These are phyloP conservation scores for Syngnathus acus DNA, from an alignment of 2,797 vertebrate species.

Conservation along the genomic window DNA sequence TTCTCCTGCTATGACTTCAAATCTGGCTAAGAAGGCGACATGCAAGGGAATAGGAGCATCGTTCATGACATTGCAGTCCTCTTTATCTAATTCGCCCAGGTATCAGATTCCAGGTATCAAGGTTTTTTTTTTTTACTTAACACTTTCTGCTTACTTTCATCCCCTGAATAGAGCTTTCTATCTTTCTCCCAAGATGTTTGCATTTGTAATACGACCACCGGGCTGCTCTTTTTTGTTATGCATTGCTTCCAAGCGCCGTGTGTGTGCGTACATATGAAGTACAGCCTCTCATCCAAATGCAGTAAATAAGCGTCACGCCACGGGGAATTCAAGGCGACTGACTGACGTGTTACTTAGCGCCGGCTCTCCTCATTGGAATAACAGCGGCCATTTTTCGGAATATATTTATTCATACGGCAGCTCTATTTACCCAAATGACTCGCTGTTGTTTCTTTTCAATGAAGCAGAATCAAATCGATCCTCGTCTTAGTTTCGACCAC, in stretches of 20 bases:
- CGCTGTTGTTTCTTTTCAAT: neutral
- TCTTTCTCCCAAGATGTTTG: conserved; percentile 52
- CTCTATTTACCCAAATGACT: neutral
- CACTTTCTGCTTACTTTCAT: conserved; percentile 49
- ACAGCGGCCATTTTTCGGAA: neutral
- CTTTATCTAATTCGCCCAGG: conserved; percentile 16
- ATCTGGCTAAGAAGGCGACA: conserved; percentile 67
- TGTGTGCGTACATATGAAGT: conserved; percentile 67
- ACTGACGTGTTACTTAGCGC: conserved; percentile 69
- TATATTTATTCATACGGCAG: neutral
- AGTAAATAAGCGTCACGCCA: conserved; percentile 68
- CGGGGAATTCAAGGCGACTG: conserved; percentile 57
- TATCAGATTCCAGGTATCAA: conserved; percentile 48
- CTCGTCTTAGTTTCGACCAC: too few species aligned
- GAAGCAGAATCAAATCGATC: neutral
- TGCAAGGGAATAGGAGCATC: conserved; percentile 49
- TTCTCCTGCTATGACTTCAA: conserved; percentile 36
- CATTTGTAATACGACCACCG: conserved; percentile 32
- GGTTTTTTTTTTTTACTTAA: conserved; percentile 29
- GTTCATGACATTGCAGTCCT: conserved; percentile 38
- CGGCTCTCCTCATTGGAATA: conserved; percentile 35
- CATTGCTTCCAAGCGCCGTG: conserved; percentile 46
- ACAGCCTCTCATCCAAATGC: conserved; percentile 70
- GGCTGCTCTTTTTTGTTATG: conserved; percentile 39
- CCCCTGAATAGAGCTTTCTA: conserved; percentile 44